These are phyloP conservation scores for Aspidapion aeneum DNA, from an alignment of 2,888 invertebrate genomes.

Conservation along the genomic window DNA sequence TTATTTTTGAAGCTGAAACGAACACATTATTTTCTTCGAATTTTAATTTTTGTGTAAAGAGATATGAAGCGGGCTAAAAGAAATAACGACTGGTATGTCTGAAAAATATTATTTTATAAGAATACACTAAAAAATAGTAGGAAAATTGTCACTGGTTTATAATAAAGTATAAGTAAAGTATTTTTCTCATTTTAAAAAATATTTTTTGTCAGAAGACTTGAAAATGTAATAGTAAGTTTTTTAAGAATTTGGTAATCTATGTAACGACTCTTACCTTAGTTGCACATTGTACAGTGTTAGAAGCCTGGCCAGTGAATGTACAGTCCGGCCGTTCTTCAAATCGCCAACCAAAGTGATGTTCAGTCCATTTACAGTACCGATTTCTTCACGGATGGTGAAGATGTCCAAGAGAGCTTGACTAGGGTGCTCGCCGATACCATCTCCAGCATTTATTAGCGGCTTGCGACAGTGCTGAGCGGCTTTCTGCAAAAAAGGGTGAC, in stretches of 20 bases:
- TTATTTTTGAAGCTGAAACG: no score
- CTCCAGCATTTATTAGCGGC: conserved; percentile 97
- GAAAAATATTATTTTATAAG: no score
- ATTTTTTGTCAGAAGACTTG: no score
- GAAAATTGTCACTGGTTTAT: conserved; percentile 4
- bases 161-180: neutral
- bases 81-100: no score
- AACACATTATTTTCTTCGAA: no score
- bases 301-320: conserved; percentile 93
- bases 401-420: conserved; percentile 96
- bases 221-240: no score
- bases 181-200: no score
- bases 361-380: conserved; percentile 96
- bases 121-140: no score
- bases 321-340: conserved; percentile 95
- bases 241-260: no score
- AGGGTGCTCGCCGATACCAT: conserved; percentile 96
- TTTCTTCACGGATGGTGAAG: conserved; percentile 97
- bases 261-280: conserved; percentile 50
- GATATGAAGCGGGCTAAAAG: no score
- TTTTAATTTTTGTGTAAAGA: no score
- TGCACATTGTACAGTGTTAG: conserved; percentile 93
- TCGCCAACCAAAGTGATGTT: conserved; percentile 99
- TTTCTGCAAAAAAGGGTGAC: conserved; percentile 52
- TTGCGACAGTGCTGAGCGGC: conserved; percentile 81